Base-by-base conservation (phyloP, 2,888 invertebrate species). In the Apotomis betuletana region DNA sequence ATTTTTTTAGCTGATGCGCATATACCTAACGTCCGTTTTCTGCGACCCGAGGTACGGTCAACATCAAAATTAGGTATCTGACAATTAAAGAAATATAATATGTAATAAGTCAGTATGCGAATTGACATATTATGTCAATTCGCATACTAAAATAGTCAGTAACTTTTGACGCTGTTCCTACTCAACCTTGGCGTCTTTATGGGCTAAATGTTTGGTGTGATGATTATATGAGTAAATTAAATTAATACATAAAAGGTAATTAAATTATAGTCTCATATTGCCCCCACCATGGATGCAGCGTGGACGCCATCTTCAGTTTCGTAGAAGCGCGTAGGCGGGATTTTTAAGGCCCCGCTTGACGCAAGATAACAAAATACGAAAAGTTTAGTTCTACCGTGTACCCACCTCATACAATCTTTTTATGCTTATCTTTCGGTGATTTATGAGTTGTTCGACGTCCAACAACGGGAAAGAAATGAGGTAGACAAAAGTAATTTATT, bases 341-440 rank as follows among this genome's bases (percentile, higher is more conserved):
- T 86, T 89, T 87, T 88, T 86, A 85, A 85, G 85, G 82, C 83
- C 78, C 85, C 85, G 87, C 85, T 88, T 88, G 87, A 88, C 87
- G 82, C 82, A 80, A 90, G 91, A 92, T 91, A 91, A 92, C 90
- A 83, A 87, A 91, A 91, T 91, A 92, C 91, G 90, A 91, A 92
- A 91, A 92, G 88, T 91, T 90, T 86, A 90, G 87, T 89, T 92
- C 91, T 90, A 91, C 92, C 88, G 91, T 89, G 90, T 91, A 91
- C 88, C 89, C 85, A 88, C 88, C 89, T 92, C 90, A 91, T 91
- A 92, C 92, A 91, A 91, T 91, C 92, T 92, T 91, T 92, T 91
- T 92, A 92, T 92, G 93, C 92, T 93, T 93, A 93, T 93, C 93
- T 93, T 90, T 91, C 86, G 90, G 90, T 92, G 92, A 93, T 93